Percentiles rank a stretch among this genome's conserved stretches.
Evolutionary conservation across 2,888 invertebrate genomes (phyloP).

Genomic region (Pterostichus niger): DNA sequence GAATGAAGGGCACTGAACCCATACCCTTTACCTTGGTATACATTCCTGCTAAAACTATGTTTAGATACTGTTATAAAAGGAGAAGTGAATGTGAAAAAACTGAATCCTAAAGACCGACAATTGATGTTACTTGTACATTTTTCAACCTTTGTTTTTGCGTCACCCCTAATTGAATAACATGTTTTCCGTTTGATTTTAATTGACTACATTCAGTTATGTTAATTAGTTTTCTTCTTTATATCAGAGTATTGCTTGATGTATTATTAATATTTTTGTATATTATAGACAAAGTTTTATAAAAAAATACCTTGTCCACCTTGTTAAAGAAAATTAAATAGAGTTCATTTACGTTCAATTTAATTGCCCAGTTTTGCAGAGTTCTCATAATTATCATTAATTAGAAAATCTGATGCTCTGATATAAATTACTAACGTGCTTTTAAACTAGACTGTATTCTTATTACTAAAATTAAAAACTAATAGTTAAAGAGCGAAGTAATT

Average conservation of each 20-base stretch:
- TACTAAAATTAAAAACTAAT: neutral
- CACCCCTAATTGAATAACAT: conserved; percentile 49
- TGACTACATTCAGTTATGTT: conserved; percentile 52
- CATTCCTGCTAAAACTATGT: no score
- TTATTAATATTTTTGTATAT: conserved; percentile 62
- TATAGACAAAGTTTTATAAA: conserved; percentile 25
- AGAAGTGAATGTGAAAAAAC: no score
- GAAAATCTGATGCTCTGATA: conserved; percentile 1
- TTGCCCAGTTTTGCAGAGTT: conserved; percentile 29
- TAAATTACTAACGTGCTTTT: neutral
- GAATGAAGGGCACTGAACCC: no score
- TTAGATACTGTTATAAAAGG: no score
- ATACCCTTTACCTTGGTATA: no score
- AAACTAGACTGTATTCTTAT: neutral
- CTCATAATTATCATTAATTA: conserved; percentile 44
- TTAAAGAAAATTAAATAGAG: conserved; percentile 55
- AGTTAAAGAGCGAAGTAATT: no score
- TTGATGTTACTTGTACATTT: conserved; percentile 34
- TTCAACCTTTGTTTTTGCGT: conserved; percentile 16
- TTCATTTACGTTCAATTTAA: conserved; percentile 33
- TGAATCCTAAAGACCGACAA: conserved; percentile 22
- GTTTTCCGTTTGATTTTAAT: conserved; percentile 46
- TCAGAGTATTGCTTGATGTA: conserved; percentile 54
- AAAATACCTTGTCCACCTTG: conserved; percentile 26
- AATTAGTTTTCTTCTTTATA: conserved; percentile 51